A percentile compares a stretch with the other conserved stretches of the same genome.
These are phyloP conservation scores for Craseonycteris thonglongyai DNA, from an alignment of 2,113 vertebrate species.

Conservation along the genomic window DNA sequence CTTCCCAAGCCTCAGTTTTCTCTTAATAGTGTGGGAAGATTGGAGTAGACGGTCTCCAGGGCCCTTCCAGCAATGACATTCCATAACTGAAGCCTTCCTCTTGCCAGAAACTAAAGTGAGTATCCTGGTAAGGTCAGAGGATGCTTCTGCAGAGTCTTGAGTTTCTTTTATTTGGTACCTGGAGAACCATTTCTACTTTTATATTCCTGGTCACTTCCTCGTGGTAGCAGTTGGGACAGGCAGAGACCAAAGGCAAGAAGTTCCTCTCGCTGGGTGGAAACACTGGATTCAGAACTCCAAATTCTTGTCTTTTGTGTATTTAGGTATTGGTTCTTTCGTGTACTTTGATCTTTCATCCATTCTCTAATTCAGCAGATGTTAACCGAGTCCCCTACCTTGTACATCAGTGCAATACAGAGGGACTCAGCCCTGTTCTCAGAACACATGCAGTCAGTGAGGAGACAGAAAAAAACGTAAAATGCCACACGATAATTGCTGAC, in stretches of 20 bases:
- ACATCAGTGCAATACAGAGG: background rate
- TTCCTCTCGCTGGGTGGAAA: background rate
- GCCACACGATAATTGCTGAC: background rate
- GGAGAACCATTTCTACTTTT: background rate
- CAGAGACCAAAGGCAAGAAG: background rate
- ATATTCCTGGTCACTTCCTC: background rate
- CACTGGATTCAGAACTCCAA: background rate
- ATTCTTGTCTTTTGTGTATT: background rate
- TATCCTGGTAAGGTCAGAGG: background rate
- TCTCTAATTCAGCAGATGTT: background rate
- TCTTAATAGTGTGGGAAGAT: background rate
- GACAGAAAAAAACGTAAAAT: background rate
- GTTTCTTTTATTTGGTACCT: background rate
- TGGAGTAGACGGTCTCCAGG: background rate
- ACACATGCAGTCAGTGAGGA: background rate
- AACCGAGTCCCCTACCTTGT: background rate
- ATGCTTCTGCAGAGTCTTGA: background rate
- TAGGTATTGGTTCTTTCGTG: background rate
- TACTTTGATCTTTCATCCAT: background rate
- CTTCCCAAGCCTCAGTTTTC: background rate
- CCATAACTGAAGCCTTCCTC: background rate
- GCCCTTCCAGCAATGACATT: background rate
- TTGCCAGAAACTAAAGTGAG: background rate
- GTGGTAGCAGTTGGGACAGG: background rate
- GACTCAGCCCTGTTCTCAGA: background rate